Evolutionary conservation across 2,113 vertebrate genomes (phyloP).

Genomic region (Phoxinus phoxinus): DNA sequence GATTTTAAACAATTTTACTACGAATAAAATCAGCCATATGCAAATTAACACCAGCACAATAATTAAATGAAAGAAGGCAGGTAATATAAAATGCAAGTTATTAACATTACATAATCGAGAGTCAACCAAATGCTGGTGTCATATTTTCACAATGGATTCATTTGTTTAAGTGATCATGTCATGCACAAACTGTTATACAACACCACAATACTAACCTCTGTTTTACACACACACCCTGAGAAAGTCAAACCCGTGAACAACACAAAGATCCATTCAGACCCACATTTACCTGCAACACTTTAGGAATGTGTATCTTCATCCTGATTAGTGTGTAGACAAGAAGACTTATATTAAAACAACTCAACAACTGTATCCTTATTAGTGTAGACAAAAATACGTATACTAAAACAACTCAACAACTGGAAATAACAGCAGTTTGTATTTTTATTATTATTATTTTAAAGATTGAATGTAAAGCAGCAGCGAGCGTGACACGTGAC

Average conservation of each 20-base stretch:
- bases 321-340: neutral
- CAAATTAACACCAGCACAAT: neutral
- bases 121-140: neutral
- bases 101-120: neutral
- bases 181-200: conserved; percentile 18
- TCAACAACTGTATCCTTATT: neutral
- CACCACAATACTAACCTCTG: conserved; percentile 9
- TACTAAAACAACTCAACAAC: neutral
- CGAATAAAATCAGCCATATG: neutral
- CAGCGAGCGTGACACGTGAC: conserved; percentile 63
- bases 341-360: neutral
- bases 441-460: neutral
- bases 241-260: neutral
- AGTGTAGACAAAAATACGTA: neutral
- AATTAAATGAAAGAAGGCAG: neutral
- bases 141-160: conserved; percentile 8
- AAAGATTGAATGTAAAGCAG: neutral
- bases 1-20: neutral
- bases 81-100: neutral
- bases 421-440: neutral
- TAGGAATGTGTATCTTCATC: neutral
- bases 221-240: neutral
- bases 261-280: conserved; percentile 17
- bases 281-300: conserved; percentile 16
- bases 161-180: conserved; percentile 15